Conservation (phyloP, 2,797 vertebrate species). For the Lagocephalus sceleratus region DNA sequence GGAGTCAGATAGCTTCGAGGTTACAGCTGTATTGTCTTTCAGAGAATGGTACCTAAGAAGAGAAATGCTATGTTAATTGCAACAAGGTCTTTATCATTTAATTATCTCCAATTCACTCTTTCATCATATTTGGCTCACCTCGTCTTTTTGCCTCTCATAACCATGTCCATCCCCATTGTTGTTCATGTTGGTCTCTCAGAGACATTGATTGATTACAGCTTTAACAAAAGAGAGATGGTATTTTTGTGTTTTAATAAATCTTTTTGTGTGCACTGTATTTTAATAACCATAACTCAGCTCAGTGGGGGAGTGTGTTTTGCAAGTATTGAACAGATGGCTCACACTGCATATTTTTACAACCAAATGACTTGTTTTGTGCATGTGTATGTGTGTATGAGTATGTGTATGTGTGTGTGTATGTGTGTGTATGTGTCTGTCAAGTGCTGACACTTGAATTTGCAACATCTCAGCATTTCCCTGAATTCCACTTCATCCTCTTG, state of each 20-base stretch:
- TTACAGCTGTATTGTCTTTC: conserved; percentile 64
- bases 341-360: conserved; percentile 61
- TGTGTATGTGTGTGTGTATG: no score
- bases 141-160: conserved; percentile 17
- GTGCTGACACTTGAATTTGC: conserved; percentile 62
- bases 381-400: no score
- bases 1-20: conserved; percentile 42
- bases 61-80: conserved; percentile 51
- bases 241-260: conserved; percentile 56
- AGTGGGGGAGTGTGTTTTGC: conserved; percentile 48
- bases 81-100: conserved; percentile 58
- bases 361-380: conserved; percentile 65
- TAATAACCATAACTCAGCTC: conserved; percentile 61
- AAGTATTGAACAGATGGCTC: conserved; percentile 65
- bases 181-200: conserved; percentile 54
- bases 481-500: conserved; percentile 46
- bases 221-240: conserved; percentile 48
- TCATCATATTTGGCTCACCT: conserved; percentile 32
- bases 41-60: conserved; percentile 58
- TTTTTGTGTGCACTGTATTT: conserved; percentile 57
- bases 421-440: no score
- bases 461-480: conserved; percentile 17
- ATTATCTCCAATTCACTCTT: conserved; percentile 46
- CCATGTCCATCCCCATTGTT: conserved; percentile 41
- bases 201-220: conserved; percentile 53